Conservation (phyloP, 2,797 vertebrate species). For the Pseudomugil tenellus region DNA sequence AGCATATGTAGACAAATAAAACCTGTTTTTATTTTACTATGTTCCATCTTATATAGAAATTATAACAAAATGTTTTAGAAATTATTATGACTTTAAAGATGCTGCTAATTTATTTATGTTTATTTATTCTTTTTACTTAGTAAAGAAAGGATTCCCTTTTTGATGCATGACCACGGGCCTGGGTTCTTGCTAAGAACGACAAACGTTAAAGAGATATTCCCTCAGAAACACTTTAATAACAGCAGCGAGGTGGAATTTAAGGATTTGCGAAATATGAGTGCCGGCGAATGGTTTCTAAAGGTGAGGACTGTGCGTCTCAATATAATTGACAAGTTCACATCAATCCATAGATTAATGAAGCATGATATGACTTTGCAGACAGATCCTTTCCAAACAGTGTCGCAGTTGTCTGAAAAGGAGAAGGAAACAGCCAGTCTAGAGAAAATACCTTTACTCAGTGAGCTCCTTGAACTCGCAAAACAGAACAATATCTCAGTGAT, state of each 20-base stretch:
- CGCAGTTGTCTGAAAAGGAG: constrained; percentile 76
- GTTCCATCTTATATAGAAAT: not conserved
- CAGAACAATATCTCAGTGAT: constrained; percentile 84
- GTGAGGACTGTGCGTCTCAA: constrained; percentile 73
- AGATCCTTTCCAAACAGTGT: constrained; percentile 84
- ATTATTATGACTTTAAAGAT: not conserved
- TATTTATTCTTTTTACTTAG: constrained; percentile 68
- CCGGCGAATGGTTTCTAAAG: constrained; percentile 92
- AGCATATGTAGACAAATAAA: not conserved
- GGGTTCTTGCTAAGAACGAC: constrained; percentile 88
- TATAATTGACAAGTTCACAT: not conserved
- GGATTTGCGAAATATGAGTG: constrained; percentile 85
- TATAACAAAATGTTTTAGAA: not conserved
- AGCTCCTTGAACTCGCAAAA: constrained; percentile 81
- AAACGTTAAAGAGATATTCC: constrained; percentile 80
- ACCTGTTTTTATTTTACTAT: not conserved
- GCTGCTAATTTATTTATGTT: not conserved
- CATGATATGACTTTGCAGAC: constrained; percentile 75
- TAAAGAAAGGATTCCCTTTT: constrained; percentile 86
- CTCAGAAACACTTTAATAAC: constrained; percentile 24
- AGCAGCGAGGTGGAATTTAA: constrained; percentile 83
- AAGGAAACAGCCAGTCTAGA: constrained; percentile 70
- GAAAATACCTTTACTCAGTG: constrained; percentile 80
- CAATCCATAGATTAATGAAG: not conserved
- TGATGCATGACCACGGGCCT: constrained; percentile 89